Percentiles rank a stretch among this genome's conserved stretches.
phyloP scores from a whole-genome alignment of 2,113 vertebrate species.

The Pithys albifrons region DNA sequence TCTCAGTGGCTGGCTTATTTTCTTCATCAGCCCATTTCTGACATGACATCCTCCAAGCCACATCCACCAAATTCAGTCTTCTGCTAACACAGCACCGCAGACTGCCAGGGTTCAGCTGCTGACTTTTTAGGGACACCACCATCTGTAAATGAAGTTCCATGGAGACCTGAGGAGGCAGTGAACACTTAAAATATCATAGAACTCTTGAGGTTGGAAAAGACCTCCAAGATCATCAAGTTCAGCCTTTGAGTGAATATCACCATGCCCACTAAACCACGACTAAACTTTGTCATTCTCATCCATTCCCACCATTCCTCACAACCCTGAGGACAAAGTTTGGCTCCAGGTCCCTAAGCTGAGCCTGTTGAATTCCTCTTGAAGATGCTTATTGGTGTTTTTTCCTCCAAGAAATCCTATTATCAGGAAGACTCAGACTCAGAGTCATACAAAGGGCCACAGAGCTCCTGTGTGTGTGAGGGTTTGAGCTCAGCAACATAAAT shows the following conservation, averaged over 20 bases:
- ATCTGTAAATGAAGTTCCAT: neutral
- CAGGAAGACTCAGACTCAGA: neutral
- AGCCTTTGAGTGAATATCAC: rapidly evolving
- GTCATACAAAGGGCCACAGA: neutral
- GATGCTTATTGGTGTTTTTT: neutral
- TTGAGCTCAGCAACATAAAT: neutral
- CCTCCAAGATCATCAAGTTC: neutral
- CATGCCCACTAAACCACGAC: neutral
- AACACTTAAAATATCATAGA: neutral
- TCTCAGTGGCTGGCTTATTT: no score
- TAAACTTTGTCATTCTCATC: neutral
- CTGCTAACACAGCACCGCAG: neutral
- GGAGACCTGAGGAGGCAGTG: neutral
- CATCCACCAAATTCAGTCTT: neutral
- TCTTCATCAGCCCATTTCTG: no score
- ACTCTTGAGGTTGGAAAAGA: neutral
- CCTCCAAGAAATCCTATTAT: neutral
- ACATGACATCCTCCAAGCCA: no score
- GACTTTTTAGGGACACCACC: neutral
- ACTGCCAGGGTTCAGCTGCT: neutral
- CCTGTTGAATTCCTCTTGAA: neutral
- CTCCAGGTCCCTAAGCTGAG: neutral
- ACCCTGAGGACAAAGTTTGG: neutral
- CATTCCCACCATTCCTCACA: neutral
- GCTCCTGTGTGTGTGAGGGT: neutral